Percentiles rank a stretch among this genome's conserved stretches.
Conservation (phyloP, 1,140 invertebrate genomes). For the Dinothrombium tinctorium region DNA sequence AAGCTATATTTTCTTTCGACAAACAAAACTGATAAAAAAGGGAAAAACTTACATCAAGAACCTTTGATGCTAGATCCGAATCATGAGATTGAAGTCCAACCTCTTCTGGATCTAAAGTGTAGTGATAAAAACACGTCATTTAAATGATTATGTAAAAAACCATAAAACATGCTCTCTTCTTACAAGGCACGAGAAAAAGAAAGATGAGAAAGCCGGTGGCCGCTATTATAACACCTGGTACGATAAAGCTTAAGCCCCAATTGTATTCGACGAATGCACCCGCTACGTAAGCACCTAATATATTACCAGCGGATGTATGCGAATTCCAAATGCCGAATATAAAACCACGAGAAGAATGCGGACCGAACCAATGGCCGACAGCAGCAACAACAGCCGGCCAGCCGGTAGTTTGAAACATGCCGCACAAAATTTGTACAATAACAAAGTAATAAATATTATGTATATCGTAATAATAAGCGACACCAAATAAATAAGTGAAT, state of each 20-base stretch:
- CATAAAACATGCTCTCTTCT: conserved; percentile 71
- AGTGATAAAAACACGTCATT: background rate
- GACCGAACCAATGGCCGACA: conserved; percentile 82
- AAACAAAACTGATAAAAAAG: too few species aligned
- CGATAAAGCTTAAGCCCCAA: conserved; percentile 76
- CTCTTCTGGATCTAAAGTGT: conserved; percentile 33
- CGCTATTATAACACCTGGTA: conserved; percentile 67
- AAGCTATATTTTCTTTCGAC: too few species aligned
- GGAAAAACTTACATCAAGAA: too few species aligned
- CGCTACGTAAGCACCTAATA: conserved; percentile 56
- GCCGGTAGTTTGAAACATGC: conserved; percentile 67
- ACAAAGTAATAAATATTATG: conserved; percentile 65
- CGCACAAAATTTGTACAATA: conserved; percentile 43
- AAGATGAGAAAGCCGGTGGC: conserved; percentile 50
- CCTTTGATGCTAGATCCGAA: background rate
- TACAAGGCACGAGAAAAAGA: conserved; percentile 49
- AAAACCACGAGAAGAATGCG: conserved; percentile 33
- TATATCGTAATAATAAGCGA: conserved; percentile 54
- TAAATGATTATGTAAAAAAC: conserved; percentile 29
- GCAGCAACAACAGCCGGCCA: conserved; percentile 81
- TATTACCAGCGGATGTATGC: conserved; percentile 85
- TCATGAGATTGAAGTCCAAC: conserved; percentile 26
- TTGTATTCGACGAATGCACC: conserved; percentile 55
- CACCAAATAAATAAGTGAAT: conserved; percentile 67
- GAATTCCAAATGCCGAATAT: conserved; percentile 91